Evolutionary conservation across 2,113 vertebrate species (phyloP), one percentile per base, ranked within the genome.

Genomic region (Cranoglanis bouderius): DNA sequence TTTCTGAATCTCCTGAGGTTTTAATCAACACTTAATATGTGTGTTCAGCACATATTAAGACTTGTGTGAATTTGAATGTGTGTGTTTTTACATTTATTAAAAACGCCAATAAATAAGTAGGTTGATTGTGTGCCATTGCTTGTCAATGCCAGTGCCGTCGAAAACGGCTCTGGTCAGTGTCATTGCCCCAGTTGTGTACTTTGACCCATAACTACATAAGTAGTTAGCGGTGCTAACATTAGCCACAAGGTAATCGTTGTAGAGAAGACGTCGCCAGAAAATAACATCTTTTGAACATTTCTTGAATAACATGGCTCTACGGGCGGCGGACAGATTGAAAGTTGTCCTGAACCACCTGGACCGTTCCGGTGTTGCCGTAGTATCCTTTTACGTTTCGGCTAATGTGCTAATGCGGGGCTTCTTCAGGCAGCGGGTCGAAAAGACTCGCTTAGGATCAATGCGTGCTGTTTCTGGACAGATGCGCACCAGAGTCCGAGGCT

Each of bases 261-360:
- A 24, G 26, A 82, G 55, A 40, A 83, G 35, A 43, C 32, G 1
- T 82, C 59, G 7, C 55, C 0, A 32, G 55, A 38, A 38, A 38
- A 38, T 55, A 57, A 53, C n/a, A 35, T 8, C 0, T 18, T 40
- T 16, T 51, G 29, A n/a, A n/a, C n/a, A n/a, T 85, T 67, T 29
- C 38, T 13, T 63, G 3, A 10, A 14, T 40, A 92, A 57, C 0
- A 96, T 96, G 96, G 94, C 92, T 86, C 92, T 92, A 8, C 93
- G 93, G 6, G 92, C 95, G 16, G 38, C 91, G 8, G 93, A 94
- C 3, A 93, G 96, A 89, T 92, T 96, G 72, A 92, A 91, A 38
- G 78, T 93, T 35, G 61, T 95, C n/a, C 84, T 93, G 85, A 89
- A 74, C 85, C 96, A 96, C 16, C 93, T 96, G 0, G 94, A 95